Conservation (phyloP, 2,797 vertebrate species). For the Gobio occitaniae region DNA sequence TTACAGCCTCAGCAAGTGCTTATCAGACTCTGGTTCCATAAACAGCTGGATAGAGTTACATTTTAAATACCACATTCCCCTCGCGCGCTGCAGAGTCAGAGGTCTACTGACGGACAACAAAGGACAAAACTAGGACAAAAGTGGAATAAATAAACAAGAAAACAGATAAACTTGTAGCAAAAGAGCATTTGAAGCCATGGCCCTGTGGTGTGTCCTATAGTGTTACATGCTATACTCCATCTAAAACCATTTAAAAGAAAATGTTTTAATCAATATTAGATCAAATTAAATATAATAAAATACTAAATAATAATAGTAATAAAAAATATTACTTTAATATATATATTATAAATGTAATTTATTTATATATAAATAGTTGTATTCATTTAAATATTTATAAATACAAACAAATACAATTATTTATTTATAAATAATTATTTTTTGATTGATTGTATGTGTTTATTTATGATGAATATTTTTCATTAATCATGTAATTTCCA, state of each 20-base stretch:
- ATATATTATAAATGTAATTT: background rate
- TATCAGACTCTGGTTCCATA: conserved; percentile 63
- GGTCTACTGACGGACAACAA: conserved; percentile 31
- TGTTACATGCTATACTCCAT: background rate
- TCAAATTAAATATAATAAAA: background rate
- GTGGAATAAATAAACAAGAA: conserved; percentile 14
- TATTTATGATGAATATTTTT: too few relatives aligned
- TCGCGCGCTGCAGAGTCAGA: conserved; percentile 41
- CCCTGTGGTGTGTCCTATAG: background rate
- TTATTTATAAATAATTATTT: background rate
- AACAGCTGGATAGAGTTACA: conserved; percentile 56
- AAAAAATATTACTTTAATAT: too few relatives aligned
- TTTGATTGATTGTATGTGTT: background rate
- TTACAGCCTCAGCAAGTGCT: conserved; percentile 65
- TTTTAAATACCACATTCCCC: conserved; percentile 50
- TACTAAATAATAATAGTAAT: background rate
- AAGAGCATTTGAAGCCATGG: background rate
- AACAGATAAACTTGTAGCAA: conserved; percentile 13
- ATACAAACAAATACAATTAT: background rate
- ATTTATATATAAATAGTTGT: background rate
- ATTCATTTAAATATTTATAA: background rate
- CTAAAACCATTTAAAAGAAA: background rate
- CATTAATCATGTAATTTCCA: too few relatives aligned
- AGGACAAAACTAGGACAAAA: conserved; percentile 44
- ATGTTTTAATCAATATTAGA: background rate